These are phyloP conservation scores for Furcifer pardalis DNA, from an alignment of 2,797 vertebrate genomes.

Conservation along the genomic window DNA sequence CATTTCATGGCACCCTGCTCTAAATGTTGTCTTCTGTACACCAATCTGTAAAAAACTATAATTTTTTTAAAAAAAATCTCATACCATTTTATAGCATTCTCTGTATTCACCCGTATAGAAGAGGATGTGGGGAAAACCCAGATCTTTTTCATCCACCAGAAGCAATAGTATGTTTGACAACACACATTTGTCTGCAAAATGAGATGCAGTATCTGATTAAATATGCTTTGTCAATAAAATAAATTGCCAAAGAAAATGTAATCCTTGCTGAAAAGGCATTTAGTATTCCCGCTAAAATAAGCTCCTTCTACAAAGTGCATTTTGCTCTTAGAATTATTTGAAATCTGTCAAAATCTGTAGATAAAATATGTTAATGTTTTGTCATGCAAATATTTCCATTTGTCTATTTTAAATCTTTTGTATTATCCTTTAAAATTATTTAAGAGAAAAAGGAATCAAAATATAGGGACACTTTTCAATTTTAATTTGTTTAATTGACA, in stretches of 20 bases:
- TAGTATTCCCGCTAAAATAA: slow-evolving; percentile 75
- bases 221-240: slow-evolving; percentile 81
- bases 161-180: slow-evolving; percentile 76
- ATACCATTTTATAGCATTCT: slow-evolving; percentile 45
- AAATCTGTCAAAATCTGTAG: slow-evolving; percentile 71
- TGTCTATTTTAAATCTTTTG: slow-evolving; percentile 33
- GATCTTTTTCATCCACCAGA: slow-evolving; percentile 69
- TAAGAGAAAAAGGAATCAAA: slow-evolving; percentile 50
- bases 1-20: too few species aligned
- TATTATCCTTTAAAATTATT: slow-evolving; percentile 53
- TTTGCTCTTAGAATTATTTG: slow-evolving; percentile 74
- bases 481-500: slow-evolving; percentile 33
- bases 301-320: slow-evolving; percentile 67
- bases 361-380: slow-evolving; percentile 58
- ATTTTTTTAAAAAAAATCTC: slow-evolving; percentile 41
- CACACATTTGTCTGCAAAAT: slow-evolving; percentile 79
- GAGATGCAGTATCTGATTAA: slow-evolving; percentile 76
- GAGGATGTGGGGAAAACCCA: slow-evolving; percentile 60
- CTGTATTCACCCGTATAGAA: slow-evolving; percentile 46
- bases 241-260: slow-evolving; percentile 80
- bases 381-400: slow-evolving; percentile 38
- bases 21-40: not conserved
- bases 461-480: slow-evolving; percentile 32
- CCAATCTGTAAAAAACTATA: slow-evolving; percentile 30
- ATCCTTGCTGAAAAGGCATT: slow-evolving; percentile 76